Conservation (phyloP, 2,113 vertebrate species). For the Sturnira hondurensis region DNA sequence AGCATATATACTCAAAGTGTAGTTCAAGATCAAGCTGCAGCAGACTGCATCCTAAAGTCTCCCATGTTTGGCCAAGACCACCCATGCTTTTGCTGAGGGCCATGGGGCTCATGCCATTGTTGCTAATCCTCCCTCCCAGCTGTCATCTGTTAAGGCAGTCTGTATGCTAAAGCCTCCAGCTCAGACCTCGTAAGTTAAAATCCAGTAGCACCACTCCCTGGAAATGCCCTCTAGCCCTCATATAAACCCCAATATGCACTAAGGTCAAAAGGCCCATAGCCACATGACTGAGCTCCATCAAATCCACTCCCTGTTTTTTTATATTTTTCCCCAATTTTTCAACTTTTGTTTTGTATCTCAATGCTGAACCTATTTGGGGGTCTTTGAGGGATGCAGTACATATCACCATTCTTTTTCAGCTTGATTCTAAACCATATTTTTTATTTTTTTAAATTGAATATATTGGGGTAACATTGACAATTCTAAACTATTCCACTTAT, state of each 20-base stretch:
- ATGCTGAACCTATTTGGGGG: not conserved
- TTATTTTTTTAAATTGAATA: not conserved
- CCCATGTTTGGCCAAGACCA: not conserved
- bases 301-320: not conserved
- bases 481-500: not conserved
- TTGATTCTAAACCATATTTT: not conserved
- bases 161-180: not conserved
- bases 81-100: not conserved
- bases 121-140: not conserved
- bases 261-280: not conserved
- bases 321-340: not conserved
- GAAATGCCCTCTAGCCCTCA: not conserved
- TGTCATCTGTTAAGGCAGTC: slow-evolving; percentile 10
- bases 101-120: not conserved
- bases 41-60: not conserved
- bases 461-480: too few relatives aligned
- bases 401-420: not conserved
- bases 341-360: not conserved
- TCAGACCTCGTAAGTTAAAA: not conserved
- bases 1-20: slow-evolving; percentile 30
- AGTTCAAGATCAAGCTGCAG: slow-evolving; percentile 31
- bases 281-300: not conserved
- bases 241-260: not conserved
- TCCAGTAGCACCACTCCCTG: not conserved
- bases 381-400: not conserved